A percentile compares a stretch with the other conserved stretches of the same genome.
Evolutionary conservation across 2,113 vertebrate genomes (phyloP).

Genomic region (Reinhardtius hippoglossoides): DNA sequence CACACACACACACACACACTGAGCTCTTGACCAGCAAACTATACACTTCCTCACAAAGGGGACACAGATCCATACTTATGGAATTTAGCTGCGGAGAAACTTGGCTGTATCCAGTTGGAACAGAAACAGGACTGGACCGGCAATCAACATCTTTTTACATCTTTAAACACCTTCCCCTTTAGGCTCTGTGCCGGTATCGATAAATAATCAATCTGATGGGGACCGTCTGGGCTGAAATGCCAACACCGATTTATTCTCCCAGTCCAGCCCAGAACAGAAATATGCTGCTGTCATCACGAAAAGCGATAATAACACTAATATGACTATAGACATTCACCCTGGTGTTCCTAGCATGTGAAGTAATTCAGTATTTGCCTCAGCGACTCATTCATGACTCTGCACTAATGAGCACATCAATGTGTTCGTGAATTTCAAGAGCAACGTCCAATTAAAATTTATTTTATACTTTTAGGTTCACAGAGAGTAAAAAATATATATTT

Average conservation of each 20-base stretch:
- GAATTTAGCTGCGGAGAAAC: background rate
- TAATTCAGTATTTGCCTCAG: background rate
- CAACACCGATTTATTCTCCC: too few relatives aligned
- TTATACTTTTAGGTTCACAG: background rate
- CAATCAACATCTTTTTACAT: too few relatives aligned
- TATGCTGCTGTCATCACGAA: background rate
- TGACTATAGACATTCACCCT: background rate
- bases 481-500: background rate
- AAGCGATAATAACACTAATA: background rate
- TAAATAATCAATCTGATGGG: too few relatives aligned
- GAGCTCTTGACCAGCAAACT: background rate
- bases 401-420: background rate
- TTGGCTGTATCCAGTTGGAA: too few relatives aligned
- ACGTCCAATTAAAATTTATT: background rate
- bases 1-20: conserved; percentile 7
- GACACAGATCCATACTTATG: background rate
- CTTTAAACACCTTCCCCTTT: too few relatives aligned
- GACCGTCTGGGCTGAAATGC: too few relatives aligned
- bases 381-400: background rate
- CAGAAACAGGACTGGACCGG: background rate
- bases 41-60: conserved; percentile 2
- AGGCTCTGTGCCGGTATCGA: too few relatives aligned
- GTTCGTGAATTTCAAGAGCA: background rate
- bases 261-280: background rate
- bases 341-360: background rate